Evolutionary conservation across 2,797 vertebrate species (phyloP), one percentile per base, ranked within the genome.

Genomic region (Sphenodon punctatus): DNA sequence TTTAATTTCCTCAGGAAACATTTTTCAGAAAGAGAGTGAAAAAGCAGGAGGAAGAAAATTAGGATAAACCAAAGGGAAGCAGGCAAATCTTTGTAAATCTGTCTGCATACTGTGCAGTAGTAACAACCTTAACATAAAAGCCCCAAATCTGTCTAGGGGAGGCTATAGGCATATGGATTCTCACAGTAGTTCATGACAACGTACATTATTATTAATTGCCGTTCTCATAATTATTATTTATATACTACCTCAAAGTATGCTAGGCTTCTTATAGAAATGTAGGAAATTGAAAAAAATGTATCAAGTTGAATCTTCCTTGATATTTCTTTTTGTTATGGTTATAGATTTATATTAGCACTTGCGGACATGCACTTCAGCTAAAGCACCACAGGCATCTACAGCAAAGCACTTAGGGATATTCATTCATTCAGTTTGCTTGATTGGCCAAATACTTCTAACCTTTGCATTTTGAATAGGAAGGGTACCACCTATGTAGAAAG

Each of bases 171-270:
- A 17, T 48, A 45, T 12, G 17, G 17, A 27, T 53, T 36, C 9
- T 36, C 43, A 3, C 3, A 17, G 6, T 32, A 69, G 41, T 38
- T 15, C 6, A 8, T 16, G 8, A 7, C 22, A 14, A 32, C 1
- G 1, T 63, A 60, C n/a, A 27, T 42, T 41, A 27, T 63, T 16
- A 42, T 42, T 27, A 30, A 55, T 55, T 42, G 38, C 36, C 15
- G 19, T 42, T n/a, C 63, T 39, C 27, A 12, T 42, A 42, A 11
- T 76, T 78, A 78, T 16, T 59, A 75, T 84, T 78, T 67, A 43
- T 46, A 80, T 3, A 4, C 63, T 41, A 27, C 67, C 69, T 13
- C 4, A 41, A 61, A 70, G 4, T 41, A 3, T n/a, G 4, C 2
- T 1, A 36, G 67, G 85, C 43, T 59, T 78, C 8, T 38, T 23